phyloP scores from a whole-genome alignment of 2,888 invertebrate species.

The Hofmannophila pseudospretella region DNA sequence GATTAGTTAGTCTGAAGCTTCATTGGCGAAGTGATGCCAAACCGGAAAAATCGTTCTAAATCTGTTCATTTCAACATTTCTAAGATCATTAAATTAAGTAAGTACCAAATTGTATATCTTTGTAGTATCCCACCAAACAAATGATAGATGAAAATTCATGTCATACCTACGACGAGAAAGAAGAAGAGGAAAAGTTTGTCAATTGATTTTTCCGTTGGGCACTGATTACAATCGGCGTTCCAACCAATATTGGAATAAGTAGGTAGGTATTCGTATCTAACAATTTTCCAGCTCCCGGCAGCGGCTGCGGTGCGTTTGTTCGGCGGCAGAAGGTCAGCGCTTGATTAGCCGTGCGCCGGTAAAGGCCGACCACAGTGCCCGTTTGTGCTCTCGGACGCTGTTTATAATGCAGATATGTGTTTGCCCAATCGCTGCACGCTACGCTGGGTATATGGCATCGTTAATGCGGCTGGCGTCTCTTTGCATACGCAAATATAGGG shows the following conservation, averaged over 20 bases:
- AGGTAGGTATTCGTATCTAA: background rate
- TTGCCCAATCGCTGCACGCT: slow-evolving; percentile 77
- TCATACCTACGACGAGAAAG: too few relatives aligned
- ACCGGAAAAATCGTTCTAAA: too few relatives aligned
- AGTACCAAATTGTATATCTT: too few relatives aligned
- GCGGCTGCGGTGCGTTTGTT: slow-evolving; percentile 47
- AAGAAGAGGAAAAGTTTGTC: too few relatives aligned
- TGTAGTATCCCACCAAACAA: too few relatives aligned
- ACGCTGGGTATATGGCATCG: slow-evolving; percentile 78
- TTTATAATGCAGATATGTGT: slow-evolving; percentile 80
- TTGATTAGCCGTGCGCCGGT: slow-evolving; percentile 72
- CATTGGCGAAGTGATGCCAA: too few relatives aligned
- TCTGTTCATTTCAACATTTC: too few relatives aligned
- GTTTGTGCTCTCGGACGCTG: slow-evolving; percentile 73
- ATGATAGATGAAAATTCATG: too few relatives aligned
- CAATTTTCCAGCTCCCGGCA: slow-evolving; percentile 2
- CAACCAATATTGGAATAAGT: background rate
- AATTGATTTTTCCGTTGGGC: slow-evolving; percentile 5
- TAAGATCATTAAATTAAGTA: too few relatives aligned
- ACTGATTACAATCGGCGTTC: background rate
- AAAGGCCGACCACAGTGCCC: slow-evolving; percentile 75
- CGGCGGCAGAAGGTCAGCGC: slow-evolving; percentile 69
- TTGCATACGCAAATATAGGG: slow-evolving; percentile 79
- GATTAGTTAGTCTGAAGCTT: too few relatives aligned
- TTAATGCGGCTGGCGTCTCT: slow-evolving; percentile 75